Percentiles rank a stretch among this genome's conserved stretches.
Conservation (phyloP, 2,113 vertebrate species). For the Fulmarus glacialis region DNA sequence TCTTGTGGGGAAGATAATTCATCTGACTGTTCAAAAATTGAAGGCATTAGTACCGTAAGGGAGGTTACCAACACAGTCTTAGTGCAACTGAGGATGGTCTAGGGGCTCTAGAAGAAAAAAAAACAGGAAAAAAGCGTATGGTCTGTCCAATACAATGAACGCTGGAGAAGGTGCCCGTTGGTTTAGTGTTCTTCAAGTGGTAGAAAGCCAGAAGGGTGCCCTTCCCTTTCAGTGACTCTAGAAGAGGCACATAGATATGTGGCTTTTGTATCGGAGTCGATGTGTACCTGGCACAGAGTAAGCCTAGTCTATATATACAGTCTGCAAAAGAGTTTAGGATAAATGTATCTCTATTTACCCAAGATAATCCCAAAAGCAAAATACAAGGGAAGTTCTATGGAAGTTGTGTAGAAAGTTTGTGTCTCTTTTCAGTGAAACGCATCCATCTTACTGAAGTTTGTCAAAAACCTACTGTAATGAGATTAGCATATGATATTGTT, state of each 20-base stretch:
- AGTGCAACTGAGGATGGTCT: background rate
- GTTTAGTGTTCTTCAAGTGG: background rate
- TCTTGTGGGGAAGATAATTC: background rate
- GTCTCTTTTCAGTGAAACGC: background rate
- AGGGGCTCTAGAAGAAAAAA: background rate
- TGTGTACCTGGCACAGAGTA: background rate
- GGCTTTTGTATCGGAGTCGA: background rate
- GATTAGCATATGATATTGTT: background rate
- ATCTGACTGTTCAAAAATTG: background rate
- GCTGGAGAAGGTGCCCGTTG: background rate
- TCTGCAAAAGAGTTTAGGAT: background rate
- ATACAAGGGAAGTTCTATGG: background rate
- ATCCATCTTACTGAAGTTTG: background rate
- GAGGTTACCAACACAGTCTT: background rate
- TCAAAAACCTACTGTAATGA: background rate
- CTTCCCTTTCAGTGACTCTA: background rate
- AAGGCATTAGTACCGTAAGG: background rate
- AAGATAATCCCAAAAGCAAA: background rate
- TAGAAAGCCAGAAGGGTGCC: background rate
- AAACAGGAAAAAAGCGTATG: background rate
- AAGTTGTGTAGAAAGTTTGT: background rate
- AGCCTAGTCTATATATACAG: background rate
- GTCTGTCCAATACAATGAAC: background rate
- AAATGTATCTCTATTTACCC: background rate
- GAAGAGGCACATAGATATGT: background rate